Evolutionary conservation across 2,113 vertebrate genomes (phyloP).

Genomic region (Amazona guildingii): DNA sequence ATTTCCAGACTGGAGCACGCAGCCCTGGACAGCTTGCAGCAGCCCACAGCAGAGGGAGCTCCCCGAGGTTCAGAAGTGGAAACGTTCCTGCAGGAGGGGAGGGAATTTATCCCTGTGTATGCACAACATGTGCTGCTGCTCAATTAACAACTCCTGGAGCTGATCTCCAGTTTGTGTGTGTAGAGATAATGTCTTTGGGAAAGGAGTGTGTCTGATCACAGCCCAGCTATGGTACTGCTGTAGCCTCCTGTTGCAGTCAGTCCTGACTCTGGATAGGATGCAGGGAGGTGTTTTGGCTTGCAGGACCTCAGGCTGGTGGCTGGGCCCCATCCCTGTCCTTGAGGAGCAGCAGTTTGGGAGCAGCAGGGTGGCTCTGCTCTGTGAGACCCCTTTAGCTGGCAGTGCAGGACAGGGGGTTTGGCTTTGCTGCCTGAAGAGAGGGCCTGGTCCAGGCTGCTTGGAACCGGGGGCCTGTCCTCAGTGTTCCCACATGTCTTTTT

Average conservation of each 20-base stretch:
- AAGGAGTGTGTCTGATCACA: neutral
- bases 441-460: neutral
- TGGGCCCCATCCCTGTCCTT: fast-evolving
- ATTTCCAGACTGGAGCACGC: neutral
- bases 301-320: neutral
- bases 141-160: neutral
- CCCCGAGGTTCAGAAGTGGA: neutral
- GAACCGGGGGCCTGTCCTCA: neutral
- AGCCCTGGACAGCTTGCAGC: neutral
- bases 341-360: neutral
- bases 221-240: fast-evolving
- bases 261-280: neutral
- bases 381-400: neutral
- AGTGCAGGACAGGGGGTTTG: neutral
- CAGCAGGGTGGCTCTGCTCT: neutral
- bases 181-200: neutral
- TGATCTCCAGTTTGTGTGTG: neutral
- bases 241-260: fast-evolving
- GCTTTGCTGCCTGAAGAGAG: neutral
- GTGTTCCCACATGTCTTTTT: neutral
- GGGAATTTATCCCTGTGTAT: neutral
- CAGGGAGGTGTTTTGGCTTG: neutral
- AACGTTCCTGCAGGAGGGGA: neutral
- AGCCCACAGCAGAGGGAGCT: neutral
- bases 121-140: neutral